These are phyloP conservation scores for Peromyscus maniculatus DNA, from an alignment of 2,113 vertebrate species.

Conservation along the genomic window DNA sequence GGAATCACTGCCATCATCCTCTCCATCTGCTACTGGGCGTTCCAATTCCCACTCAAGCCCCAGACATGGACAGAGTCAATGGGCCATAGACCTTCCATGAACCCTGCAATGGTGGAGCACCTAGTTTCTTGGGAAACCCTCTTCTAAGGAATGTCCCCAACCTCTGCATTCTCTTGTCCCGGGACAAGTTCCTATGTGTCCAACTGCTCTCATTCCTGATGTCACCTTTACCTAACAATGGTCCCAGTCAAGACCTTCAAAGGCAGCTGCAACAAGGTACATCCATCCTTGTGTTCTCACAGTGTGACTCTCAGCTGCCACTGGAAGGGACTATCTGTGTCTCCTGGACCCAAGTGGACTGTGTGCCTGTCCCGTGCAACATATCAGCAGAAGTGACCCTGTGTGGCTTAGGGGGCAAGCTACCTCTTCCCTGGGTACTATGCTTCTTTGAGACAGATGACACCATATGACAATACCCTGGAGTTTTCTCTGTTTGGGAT, in stretches of 20 bases:
- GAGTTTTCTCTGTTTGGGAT: neutral
- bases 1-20: neutral
- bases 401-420: neutral
- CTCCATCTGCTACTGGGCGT: neutral
- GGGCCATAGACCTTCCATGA: too few species aligned
- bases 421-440: neutral
- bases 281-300: fast-evolving
- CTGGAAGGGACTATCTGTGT: neutral
- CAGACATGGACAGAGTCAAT: neutral
- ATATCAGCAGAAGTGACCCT: neutral
- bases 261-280: neutral
- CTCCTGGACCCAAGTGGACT: neutral
- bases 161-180: neutral
- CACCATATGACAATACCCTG: fast-evolving
- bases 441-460: neutral
- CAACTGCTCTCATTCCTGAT: neutral
- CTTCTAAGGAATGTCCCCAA: neutral
- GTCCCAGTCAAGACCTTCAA: neutral
- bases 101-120: too few species aligned
- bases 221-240: neutral
- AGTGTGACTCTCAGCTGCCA: neutral
- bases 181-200: neutral
- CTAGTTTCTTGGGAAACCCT: neutral
- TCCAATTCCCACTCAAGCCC: too few species aligned
- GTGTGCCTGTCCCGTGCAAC: neutral